Evolutionary conservation across 2,113 vertebrate species (phyloP).

Genomic region (Dasypus novemcinctus): DNA sequence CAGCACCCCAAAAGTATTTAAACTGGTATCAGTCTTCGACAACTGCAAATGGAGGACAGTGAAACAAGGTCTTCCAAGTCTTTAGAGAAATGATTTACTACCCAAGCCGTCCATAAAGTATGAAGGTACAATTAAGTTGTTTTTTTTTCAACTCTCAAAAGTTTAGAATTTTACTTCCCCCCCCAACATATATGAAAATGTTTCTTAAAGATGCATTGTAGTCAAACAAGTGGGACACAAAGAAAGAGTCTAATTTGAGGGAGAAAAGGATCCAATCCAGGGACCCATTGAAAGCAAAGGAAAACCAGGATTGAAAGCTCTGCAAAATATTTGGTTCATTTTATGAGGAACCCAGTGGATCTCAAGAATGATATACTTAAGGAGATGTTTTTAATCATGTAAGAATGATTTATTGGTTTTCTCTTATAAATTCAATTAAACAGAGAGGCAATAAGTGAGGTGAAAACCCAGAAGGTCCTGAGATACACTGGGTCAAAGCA

Average conservation of each 20-base stretch:
- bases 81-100: neutral
- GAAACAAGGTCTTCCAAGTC: neutral
- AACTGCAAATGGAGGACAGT: too few species aligned
- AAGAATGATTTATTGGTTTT: neutral
- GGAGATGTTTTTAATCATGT: neutral
- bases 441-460: too few species aligned
- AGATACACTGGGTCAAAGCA: neutral
- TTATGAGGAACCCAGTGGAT: fast-evolving
- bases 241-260: fast-evolving
- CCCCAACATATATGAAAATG: neutral
- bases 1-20: neutral
- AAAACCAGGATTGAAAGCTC: neutral
- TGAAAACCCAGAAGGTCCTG: fast-evolving
- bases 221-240: neutral
- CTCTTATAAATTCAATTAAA: neutral
- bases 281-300: too few species aligned
- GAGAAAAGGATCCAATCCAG: fast-evolving
- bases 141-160: neutral
- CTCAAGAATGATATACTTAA: neutral
- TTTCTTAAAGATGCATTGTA: neutral
- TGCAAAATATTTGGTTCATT: neutral
- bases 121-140: neutral
- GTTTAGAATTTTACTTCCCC: neutral
- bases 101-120: neutral
- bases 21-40: neutral